Conservation (phyloP, 2,888 invertebrate genomes). For the Psylliodes chrysocephalus region DNA sequence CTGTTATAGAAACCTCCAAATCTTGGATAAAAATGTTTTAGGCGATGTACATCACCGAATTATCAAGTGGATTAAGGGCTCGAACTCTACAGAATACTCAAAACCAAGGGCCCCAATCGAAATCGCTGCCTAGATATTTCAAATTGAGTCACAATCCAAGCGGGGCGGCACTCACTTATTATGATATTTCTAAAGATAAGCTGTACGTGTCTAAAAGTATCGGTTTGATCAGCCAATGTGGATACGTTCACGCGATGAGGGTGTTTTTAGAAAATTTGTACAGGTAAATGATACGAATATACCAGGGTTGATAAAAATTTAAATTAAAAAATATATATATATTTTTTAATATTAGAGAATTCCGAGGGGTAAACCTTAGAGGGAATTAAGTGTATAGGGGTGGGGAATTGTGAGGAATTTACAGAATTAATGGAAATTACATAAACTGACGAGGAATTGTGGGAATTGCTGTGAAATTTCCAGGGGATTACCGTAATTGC, state of each 20-base stretch:
- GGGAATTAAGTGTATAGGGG: no score
- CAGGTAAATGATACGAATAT: constrained; percentile 83
- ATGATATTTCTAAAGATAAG: constrained; percentile 93
- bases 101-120: constrained; percentile 76
- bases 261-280: constrained; percentile 89
- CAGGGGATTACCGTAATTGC: no score
- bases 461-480: no score
- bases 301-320: no score
- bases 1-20: not conserved
- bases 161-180: constrained; percentile 82
- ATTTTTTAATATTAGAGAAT: no score
- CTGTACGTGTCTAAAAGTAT: constrained; percentile 96
- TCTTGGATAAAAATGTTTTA: constrained; percentile 60
- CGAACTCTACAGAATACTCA: constrained; percentile 70
- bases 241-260: constrained; percentile 88
- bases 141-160: constrained; percentile 79
- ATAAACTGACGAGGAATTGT: no score
- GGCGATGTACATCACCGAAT: constrained; percentile 90
- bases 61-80: constrained; percentile 82
- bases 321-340: no score
- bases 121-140: constrained; percentile 90
- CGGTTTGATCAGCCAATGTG: constrained; percentile 87
- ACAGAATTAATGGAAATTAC: no score
- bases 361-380: no score
- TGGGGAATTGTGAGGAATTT: no score